Evolutionary conservation across 2,797 vertebrate species (phyloP).

Genomic region (Danio tinwini): DNA sequence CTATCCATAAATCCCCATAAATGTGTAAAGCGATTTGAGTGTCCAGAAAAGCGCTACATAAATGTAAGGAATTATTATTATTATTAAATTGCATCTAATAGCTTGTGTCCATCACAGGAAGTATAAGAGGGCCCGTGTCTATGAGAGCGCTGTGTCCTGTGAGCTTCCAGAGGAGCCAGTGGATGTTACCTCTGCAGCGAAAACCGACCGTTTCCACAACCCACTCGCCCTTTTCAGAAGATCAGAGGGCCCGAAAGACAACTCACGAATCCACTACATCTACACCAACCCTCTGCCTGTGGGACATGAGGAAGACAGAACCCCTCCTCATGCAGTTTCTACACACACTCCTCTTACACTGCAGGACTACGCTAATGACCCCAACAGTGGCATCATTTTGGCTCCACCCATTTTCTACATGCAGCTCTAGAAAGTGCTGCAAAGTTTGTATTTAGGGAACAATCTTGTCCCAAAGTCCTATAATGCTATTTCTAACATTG

Average conservation of each 20-base stretch:
- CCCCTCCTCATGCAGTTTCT: neutral
- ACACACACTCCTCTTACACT: constrained; percentile 39
- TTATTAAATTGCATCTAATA: neutral
- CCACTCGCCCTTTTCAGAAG: constrained; percentile 69
- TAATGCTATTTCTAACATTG: neutral
- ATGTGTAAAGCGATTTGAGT: too few relatives aligned
- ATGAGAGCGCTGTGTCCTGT: constrained; percentile 70
- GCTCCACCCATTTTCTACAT: constrained; percentile 77
- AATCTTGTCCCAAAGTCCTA: neutral
- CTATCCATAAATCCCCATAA: too few relatives aligned
- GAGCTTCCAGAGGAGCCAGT: constrained; percentile 59
- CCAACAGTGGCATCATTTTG: constrained; percentile 67
- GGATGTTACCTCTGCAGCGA: constrained; percentile 67
- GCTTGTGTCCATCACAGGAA: constrained; percentile 61
- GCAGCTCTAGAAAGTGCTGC: constrained; percentile 70
- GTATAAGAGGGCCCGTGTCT: constrained; percentile 69
- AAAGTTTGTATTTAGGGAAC: neutral
- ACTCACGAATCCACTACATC: constrained; percentile 78
- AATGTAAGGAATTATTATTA: too few relatives aligned
- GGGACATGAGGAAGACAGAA: constrained; percentile 70
- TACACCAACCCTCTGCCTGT: constrained; percentile 78
- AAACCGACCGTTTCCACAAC: constrained; percentile 73
- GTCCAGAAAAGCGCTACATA: too few relatives aligned
- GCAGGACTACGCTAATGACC: constrained; percentile 65
- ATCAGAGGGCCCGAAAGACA: constrained; percentile 64